Conservation (phyloP, 2,888 invertebrate species). For the Pseudococcus viburni region DNA sequence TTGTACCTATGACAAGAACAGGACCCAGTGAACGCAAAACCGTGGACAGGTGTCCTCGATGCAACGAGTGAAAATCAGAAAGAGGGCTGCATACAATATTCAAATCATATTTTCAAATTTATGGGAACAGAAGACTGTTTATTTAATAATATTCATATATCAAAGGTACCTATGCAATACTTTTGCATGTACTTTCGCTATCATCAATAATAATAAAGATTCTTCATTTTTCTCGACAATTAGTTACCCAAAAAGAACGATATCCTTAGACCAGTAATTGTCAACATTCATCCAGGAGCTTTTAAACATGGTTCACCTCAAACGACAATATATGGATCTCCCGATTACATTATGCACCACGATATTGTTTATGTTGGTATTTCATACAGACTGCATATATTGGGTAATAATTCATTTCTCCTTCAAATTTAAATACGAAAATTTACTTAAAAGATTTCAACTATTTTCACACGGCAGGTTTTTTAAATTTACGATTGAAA, state of each 20-base stretch:
- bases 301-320: neutral
- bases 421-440: neutral
- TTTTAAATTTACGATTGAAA: too few species aligned
- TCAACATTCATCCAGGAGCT: constrained; percentile 19
- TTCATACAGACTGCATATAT: neutral
- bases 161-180: neutral
- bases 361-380: neutral
- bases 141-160: neutral
- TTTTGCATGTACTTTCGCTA: too few species aligned
- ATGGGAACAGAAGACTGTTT: neutral
- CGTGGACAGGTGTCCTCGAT: neutral
- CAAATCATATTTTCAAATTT: neutral
- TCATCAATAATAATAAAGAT: too few species aligned
- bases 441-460: too few species aligned
- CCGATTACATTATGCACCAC: neutral
- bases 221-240: neutral
- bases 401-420: too few species aligned
- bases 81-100: neutral
- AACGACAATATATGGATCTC: neutral
- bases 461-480: too few species aligned
- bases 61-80: neutral
- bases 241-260: neutral
- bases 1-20: neutral
- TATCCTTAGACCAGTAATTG: neutral
- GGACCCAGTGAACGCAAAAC: neutral